A percentile compares a stretch with the other conserved stretches of the same genome.
phyloP scores from a whole-genome alignment of 2,113 vertebrate species.

The Phalacrocorax pelagicus region DNA sequence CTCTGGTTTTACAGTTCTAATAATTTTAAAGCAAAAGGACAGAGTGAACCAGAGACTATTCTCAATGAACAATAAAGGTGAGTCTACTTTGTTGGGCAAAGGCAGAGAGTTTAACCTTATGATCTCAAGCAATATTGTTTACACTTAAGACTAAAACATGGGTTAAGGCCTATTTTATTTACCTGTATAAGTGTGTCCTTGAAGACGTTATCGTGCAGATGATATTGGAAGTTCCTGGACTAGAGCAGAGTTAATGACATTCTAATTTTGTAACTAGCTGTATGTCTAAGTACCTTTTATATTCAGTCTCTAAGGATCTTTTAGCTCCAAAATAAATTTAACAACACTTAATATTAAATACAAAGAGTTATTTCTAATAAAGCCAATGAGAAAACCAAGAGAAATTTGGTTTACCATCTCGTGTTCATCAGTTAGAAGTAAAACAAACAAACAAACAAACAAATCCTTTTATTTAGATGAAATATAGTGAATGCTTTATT shows the following conservation, averaged over 20 bases:
- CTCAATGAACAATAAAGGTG: neutral
- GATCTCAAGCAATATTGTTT: neutral
- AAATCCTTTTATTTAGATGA: neutral
- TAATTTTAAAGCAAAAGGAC: neutral
- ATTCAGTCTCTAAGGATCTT: neutral
- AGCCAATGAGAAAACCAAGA: neutral
- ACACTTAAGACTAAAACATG: neutral
- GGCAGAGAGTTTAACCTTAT: neutral
- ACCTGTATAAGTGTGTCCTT: neutral
- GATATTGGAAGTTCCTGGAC: neutral
- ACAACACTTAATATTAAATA: neutral
- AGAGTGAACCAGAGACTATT: neutral
- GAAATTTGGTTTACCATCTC: neutral
- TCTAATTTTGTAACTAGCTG: neutral
- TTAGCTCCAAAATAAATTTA: neutral
- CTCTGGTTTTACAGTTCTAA: neutral
- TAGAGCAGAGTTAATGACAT: neutral
- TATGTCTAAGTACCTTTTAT: neutral
- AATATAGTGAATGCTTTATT: neutral
- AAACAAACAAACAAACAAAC: neutral
- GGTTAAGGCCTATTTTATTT: neutral
- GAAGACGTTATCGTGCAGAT: neutral
- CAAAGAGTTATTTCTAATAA: neutral
- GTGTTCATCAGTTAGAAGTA: neutral
- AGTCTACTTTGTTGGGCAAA: neutral